Conservation (phyloP, 2,888 invertebrate species). For the Cremastinae sp. region DNA sequence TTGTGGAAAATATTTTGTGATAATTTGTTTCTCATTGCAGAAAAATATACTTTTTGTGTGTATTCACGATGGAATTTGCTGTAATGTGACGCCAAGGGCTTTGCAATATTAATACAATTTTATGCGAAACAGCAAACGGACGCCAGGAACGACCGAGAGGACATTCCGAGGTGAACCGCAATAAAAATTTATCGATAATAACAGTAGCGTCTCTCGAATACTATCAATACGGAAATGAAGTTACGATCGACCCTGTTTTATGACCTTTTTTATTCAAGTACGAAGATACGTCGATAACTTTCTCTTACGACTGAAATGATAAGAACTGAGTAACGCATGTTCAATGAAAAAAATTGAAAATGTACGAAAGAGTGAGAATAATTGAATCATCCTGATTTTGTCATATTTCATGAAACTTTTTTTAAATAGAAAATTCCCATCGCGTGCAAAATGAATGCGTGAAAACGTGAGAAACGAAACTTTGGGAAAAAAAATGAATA, state of each 20-base stretch:
- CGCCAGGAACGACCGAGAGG: too few relatives aligned
- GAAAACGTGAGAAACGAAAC: too few relatives aligned
- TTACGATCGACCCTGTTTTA: not conserved
- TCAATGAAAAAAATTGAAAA: not conserved
- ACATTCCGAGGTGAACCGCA: too few relatives aligned
- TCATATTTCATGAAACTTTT: not conserved
- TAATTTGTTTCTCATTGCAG: too few relatives aligned
- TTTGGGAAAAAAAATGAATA: too few relatives aligned
- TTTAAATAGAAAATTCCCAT: not conserved
- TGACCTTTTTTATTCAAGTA: not conserved
- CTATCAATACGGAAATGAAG: not conserved
- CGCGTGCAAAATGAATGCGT: too few relatives aligned
- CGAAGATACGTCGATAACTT: not conserved
- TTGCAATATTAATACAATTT: too few relatives aligned
- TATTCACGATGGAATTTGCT: too few relatives aligned
- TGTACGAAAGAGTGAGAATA: not conserved
- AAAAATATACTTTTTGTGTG: too few relatives aligned
- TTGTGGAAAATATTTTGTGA: too few relatives aligned
- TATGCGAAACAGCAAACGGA: too few relatives aligned
- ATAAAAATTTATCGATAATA: slow-evolving; percentile 1
- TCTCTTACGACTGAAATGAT: not conserved
- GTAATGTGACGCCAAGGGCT: too few relatives aligned
- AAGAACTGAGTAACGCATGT: not conserved
- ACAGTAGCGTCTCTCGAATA: not conserved
- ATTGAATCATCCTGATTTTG: not conserved